Evolutionary conservation across 92 coral and sea anemone species (phyloP).

Genomic region (Heteractis magnifica): DNA sequence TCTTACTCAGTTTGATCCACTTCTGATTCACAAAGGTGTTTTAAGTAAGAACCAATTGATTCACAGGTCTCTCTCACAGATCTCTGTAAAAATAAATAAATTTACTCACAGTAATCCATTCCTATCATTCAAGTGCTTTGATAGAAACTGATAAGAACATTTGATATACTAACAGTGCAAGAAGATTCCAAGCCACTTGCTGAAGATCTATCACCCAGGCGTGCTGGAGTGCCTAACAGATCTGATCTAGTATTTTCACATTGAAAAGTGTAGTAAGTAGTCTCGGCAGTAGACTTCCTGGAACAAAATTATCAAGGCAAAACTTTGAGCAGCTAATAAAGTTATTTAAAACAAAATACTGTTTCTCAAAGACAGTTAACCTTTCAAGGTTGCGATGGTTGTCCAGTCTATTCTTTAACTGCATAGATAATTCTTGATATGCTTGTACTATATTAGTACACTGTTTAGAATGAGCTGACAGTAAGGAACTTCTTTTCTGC

Average conservation of each 20-base stretch:
- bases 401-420: constrained; percentile 60
- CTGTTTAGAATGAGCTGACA: constrained; percentile 72
- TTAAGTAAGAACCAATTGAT: constrained; percentile 77
- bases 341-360: background rate
- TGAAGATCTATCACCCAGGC: constrained; percentile 46
- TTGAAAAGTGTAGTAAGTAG: constrained; percentile 67
- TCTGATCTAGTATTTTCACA: constrained; percentile 43
- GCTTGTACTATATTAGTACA: constrained; percentile 58
- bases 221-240: constrained; percentile 32
- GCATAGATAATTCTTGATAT: constrained; percentile 63
- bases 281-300: constrained; percentile 60
- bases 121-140: background rate
- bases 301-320: background rate
- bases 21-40: constrained; percentile 67
- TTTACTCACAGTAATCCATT: background rate
- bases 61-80: constrained; percentile 83
- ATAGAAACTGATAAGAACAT: background rate
- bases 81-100: constrained; percentile 46
- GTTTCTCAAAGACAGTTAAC: constrained; percentile 18
- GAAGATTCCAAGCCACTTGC: constrained; percentile 80
- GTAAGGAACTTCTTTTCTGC: constrained; percentile 64
- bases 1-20: constrained; percentile 25
- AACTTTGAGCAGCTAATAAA: background rate
- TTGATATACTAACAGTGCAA: constrained; percentile 71
- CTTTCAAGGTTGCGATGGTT: constrained; percentile 58